Conservation (phyloP, 2,888 invertebrate genomes). For the Autographa pulchrina region DNA sequence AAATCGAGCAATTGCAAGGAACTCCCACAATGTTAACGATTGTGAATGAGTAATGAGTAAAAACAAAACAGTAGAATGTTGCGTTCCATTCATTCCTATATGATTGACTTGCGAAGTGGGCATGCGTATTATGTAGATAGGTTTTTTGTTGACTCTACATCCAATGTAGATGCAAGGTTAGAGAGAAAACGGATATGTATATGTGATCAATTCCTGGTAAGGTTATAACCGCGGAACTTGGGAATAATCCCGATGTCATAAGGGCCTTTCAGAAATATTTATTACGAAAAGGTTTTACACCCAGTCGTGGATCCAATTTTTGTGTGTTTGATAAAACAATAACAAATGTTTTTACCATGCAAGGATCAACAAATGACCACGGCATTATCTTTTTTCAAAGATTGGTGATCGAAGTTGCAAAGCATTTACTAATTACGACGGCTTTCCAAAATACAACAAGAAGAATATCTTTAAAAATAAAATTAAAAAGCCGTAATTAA, state of each 20-base stretch:
- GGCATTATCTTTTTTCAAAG: no score
- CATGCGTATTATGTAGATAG: conserved; percentile 8
- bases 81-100: conserved; percentile 33
- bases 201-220: neutral
- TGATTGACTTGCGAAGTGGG: conserved; percentile 29
- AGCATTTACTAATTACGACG: neutral
- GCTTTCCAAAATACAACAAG: neutral
- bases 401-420: no score
- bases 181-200: neutral
- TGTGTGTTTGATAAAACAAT: no score
- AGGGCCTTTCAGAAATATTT: no score
- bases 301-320: no score
- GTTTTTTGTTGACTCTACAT: neutral
- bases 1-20: neutral
- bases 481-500: conserved; percentile 15
- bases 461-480: neutral
- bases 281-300: no score
- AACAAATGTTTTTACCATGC: no score
- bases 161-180: neutral
- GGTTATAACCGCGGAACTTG: neutral
- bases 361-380: no score
- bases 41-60: conserved; percentile 1
- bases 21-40: conserved; percentile 29
- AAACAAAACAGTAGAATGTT: conserved; percentile 19
- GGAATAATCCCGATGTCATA: no score